Base-by-base conservation (phyloP, 2,797 vertebrate species). In the Phoeniculus purpureus region DNA sequence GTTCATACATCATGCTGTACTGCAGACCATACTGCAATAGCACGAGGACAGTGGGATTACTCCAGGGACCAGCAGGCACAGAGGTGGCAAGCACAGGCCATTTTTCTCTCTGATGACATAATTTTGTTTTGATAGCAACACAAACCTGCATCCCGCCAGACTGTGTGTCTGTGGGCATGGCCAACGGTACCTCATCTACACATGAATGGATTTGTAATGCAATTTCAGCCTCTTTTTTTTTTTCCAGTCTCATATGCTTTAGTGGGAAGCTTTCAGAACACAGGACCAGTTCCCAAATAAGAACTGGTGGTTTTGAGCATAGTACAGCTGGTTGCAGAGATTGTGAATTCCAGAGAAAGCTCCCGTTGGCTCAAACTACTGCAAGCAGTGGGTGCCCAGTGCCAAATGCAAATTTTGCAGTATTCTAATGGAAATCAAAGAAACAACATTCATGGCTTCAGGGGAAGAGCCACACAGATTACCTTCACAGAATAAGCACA, bases 371-470 rank as follows among this genome's bases (percentile, higher is more conserved):
- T 85, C 61, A 71, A 61, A 71, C 14, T 15, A 68, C 31, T 5
- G 23, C 34, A 26, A 86, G 59, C 81, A 75, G 56, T 18, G 37
- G 37, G 50, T 13, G 65, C 8, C 4, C 61, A 52, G 55, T 52
- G 81, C 92, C 93, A 94, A 95, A 87, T 83, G 80, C 85, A 91
- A 92, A 92, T 93, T 81, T 15, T 73, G 66, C 59, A 43, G 60
- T 72, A 87, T 87, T 60, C 58, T 84, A 86, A 94, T 95, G 80
- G 87, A 86, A 87, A 89, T 89, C 73, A 90, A 94, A 89, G 71
- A 64, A 90, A 95, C 72, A 92, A 94, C 79, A 62, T 51, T 61
- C 65, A 70, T 45, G 64, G 76, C 58, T 93, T 81, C 71, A 26
- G 88, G 79, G 85, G 34, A 82, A 93, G 68, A 65, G 79, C 50